Evolutionary conservation across 2,113 vertebrate genomes (phyloP), one percentile per base, ranked within the genome.

Genomic region (Dromaius novaehollandiae): DNA sequence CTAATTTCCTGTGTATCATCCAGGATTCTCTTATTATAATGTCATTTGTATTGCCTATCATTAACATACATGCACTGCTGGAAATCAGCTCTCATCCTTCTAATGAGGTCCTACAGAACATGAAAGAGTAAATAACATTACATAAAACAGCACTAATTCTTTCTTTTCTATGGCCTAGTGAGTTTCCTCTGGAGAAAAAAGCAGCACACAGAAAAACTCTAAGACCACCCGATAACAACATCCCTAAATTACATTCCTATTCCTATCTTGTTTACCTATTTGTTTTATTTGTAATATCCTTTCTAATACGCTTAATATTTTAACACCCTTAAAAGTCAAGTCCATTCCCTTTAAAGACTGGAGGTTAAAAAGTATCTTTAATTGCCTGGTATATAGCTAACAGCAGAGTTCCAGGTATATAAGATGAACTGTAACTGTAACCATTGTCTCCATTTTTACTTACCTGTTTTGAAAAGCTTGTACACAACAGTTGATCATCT

Each of bases 31-130:
- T 84, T 86, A 70, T 46, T 90, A 80, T 89, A 93, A 95, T 91
- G 84, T 94, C 65, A 91, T 93, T 91, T 91, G 70, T 87, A 80
- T 48, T 77, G 82, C 81, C 66, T 88, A 70, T 95, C 95, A 91
- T 89, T 95, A 94, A 94, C 78, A 89, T 42, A 51, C 30, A 50
- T 36, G 30, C 58, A 44, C 40, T 80, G 71, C 61, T 86, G 85
- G 51, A 91, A 88, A 44, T 93, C 79, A 77, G 77, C 61, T 77
- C 42, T 88, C 56, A 60, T 63, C 69, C 74, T 84, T 92, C 81
- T 82, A 86, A 74, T 71, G 68, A 91, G 26, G 46, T 70, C 70
- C 40, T 61, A 38, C 25, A 42, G 74, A 84, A 93, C 46, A 74
- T 36, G 63, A 58, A 86, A 83, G 86, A 68, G 13, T 77, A 94